These are phyloP conservation scores for Drosophila prostipennis DNA, from an alignment of 2,888 invertebrate genomes.

Conservation along the genomic window DNA sequence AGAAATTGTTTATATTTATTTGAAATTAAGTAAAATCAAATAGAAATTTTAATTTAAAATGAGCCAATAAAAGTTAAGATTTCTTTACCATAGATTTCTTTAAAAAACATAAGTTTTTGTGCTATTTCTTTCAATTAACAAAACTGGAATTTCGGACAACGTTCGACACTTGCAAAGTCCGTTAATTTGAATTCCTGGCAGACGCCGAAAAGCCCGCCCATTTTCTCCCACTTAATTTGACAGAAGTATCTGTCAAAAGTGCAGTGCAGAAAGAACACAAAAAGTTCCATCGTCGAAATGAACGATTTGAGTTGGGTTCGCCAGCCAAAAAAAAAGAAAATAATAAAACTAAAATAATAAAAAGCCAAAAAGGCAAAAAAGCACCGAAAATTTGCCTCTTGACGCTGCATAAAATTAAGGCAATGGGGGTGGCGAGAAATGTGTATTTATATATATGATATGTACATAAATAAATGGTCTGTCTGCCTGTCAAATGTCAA, in stretches of 20 bases:
- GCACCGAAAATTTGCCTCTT: constrained; percentile 25
- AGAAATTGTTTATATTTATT: no score
- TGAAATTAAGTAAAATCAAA: no score
- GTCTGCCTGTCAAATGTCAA: constrained; percentile 71
- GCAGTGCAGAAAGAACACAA: constrained; percentile 4
- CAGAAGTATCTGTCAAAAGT: constrained; percentile 21
- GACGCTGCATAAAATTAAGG: constrained; percentile 63
- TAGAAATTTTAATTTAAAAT: no score
- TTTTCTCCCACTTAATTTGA: constrained; percentile 5
- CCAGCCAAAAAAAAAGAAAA: background rate
- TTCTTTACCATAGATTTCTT: no score
- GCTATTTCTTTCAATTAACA: background rate
- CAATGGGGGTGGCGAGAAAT: constrained; percentile 15
- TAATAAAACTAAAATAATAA: background rate
- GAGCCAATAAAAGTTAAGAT: no score
- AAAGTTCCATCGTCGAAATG: constrained; percentile 2
- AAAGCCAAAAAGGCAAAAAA: background rate
- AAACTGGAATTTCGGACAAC: background rate
- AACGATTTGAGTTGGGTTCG: constrained; percentile 30
- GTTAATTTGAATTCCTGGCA: constrained; percentile 10
- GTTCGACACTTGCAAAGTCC: background rate
- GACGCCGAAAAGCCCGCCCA: background rate
- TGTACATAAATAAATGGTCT: constrained; percentile 13
- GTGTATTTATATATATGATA: background rate
- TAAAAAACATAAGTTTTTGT: no score